Conservation (phyloP, 2,113 vertebrate species). For the Morone chrysops region DNA sequence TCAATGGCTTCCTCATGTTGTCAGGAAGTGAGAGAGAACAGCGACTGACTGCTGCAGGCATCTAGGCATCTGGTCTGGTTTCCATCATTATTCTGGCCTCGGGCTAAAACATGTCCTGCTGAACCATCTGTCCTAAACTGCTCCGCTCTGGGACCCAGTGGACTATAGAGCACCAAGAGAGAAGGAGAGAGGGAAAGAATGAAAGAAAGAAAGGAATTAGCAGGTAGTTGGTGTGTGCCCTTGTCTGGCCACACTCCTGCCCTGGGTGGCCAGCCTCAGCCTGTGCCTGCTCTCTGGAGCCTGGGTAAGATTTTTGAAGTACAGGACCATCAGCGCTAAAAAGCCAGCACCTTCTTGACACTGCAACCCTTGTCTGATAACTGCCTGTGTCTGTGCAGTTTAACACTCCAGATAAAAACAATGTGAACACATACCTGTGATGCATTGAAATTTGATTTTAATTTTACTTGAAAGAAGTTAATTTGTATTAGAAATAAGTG, state of each 20-base stretch:
- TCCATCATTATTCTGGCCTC: slow-evolving; percentile 72
- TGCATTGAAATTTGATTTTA: background rate
- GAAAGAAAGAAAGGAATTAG: slow-evolving; percentile 7
- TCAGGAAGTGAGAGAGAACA: slow-evolving; percentile 60
- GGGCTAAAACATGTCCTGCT: slow-evolving; percentile 73
- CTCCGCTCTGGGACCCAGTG: slow-evolving; percentile 50
- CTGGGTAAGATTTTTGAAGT: background rate
- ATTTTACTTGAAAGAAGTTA: background rate
- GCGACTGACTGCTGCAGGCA: slow-evolving; percentile 66
- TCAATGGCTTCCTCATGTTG: slow-evolving; percentile 55
- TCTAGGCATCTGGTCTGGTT: slow-evolving; percentile 71
- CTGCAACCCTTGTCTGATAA: background rate
- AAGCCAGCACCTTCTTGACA: background rate
- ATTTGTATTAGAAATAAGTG: background rate
- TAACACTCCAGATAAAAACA: background rate
- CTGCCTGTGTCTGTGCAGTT: slow-evolving; percentile 2
- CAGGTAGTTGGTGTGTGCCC: background rate
- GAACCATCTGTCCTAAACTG: slow-evolving; percentile 71
- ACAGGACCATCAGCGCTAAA: background rate
- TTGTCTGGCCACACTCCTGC: background rate
- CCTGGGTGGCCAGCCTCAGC: background rate
- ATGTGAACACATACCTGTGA: background rate
- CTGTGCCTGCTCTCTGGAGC: background rate
- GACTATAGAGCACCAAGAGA: slow-evolving; percentile 35
- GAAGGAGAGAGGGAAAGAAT: background rate